Conservation (phyloP, 1,140 invertebrate genomes). For the Halesus radiatus region DNA sequence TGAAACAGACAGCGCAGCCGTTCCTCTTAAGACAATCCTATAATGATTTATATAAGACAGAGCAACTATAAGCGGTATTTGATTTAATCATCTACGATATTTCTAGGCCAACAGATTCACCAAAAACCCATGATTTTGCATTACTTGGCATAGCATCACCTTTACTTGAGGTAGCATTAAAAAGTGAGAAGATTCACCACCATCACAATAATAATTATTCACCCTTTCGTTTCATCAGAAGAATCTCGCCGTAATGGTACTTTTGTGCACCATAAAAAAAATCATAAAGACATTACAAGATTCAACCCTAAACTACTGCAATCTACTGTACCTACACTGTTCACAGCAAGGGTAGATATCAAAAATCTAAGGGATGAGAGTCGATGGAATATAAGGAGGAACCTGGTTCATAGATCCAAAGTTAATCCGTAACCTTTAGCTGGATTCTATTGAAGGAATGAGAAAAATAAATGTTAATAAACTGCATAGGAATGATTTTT, state of each 20-base stretch:
- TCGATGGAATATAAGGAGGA: neutral
- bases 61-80: too few relatives aligned
- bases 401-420: too few relatives aligned
- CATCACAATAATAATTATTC: neutral
- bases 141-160: too few relatives aligned
- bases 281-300: constrained; percentile 56
- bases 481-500: too few relatives aligned
- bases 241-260: constrained; percentile 47
- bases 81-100: too few relatives aligned
- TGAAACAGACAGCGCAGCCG: too few relatives aligned
- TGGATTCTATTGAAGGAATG: neutral
- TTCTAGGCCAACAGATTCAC: too few relatives aligned
- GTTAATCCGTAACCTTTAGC: too few relatives aligned
- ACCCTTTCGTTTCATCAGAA: constrained; percentile 4
- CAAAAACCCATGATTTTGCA: too few relatives aligned
- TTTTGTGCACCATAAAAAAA: constrained; percentile 57
- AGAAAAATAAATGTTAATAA: too few relatives aligned
- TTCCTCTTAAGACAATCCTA: too few relatives aligned
- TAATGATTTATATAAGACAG: too few relatives aligned
- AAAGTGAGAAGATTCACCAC: neutral
- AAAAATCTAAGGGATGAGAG: neutral
- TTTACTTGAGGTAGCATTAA: neutral
- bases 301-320: constrained; percentile 39
- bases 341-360: neutral
- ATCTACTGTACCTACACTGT: neutral